Conservation (phyloP, 1,140 invertebrate species). For the Drosophila sucinea region DNA sequence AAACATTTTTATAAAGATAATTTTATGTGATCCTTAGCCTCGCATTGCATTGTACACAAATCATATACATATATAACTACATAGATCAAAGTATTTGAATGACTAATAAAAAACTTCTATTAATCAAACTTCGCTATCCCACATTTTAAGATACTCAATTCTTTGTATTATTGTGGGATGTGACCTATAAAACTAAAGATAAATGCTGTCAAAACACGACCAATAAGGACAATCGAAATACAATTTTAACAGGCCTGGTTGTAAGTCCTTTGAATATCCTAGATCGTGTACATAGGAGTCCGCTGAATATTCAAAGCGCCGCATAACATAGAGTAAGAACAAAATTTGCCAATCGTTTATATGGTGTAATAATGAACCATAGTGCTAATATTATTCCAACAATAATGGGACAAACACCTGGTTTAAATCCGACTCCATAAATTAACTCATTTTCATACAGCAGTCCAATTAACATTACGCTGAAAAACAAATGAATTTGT, state of each 20-base stretch:
- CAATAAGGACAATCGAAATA: constrained; percentile 3
- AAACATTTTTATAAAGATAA: neutral
- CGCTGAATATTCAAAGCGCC: neutral
- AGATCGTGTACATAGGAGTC: neutral
- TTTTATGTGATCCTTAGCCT: neutral
- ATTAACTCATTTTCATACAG: neutral
- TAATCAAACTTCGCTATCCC: neutral
- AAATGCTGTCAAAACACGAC: neutral
- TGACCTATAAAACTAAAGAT: neutral
- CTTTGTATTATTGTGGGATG: constrained; percentile 5
- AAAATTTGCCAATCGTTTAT: neutral
- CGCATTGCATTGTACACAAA: constrained; percentile 3
- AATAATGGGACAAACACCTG: neutral
- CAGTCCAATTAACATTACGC: neutral
- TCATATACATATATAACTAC: too few relatives aligned
- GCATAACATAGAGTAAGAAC: neutral
- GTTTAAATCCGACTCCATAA: constrained; percentile 11
- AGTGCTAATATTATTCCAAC: neutral
- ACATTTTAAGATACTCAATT: neutral
- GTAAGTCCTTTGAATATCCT: neutral
- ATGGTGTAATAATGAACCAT: neutral
- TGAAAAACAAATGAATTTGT: constrained; percentile 6
- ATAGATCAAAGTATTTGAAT: too few relatives aligned
- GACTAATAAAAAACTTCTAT: too few relatives aligned
- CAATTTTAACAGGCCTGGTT: neutral